Evolutionary conservation across 2,113 vertebrate species (phyloP).

Genomic region (Ia io): DNA sequence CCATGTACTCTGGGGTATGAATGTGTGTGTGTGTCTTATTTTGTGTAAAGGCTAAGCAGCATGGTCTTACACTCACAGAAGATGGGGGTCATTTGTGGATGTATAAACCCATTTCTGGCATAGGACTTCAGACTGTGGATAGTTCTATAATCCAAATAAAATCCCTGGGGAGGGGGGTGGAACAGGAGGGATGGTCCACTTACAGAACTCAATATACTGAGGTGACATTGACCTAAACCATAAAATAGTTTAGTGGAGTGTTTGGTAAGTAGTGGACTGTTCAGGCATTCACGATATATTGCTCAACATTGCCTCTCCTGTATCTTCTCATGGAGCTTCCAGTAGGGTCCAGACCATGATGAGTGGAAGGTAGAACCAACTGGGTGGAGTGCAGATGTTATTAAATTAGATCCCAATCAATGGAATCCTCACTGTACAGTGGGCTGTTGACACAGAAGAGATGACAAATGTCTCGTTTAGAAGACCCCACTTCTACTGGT

Average conservation of each 20-base stretch:
- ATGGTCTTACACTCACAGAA: neutral
- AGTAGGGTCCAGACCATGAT: neutral
- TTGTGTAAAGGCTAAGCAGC: neutral
- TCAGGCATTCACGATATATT: neutral
- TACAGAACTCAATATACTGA: neutral
- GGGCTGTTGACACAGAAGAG: neutral
- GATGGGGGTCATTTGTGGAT: neutral
- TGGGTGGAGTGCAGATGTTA: neutral
- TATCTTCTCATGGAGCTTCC: neutral
- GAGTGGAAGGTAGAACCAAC: neutral
- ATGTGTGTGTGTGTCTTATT: neutral
- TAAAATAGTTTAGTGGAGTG: neutral
- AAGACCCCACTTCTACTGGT: neutral
- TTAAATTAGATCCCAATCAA: neutral
- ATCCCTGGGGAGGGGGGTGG: constrained; percentile 29
- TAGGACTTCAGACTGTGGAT: constrained; percentile 42
- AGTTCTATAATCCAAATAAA: constrained; percentile 68
- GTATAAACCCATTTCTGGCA: neutral
- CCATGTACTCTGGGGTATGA: neutral
- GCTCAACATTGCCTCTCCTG: neutral
- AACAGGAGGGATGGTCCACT: neutral
- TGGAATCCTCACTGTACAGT: neutral
- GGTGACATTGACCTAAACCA: neutral
- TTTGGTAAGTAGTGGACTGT: neutral
- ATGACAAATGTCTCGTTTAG: neutral